Evolutionary conservation across 92 coral and sea anemone genomes (phyloP).

Genomic region (Epizoanthus ramosus): DNA sequence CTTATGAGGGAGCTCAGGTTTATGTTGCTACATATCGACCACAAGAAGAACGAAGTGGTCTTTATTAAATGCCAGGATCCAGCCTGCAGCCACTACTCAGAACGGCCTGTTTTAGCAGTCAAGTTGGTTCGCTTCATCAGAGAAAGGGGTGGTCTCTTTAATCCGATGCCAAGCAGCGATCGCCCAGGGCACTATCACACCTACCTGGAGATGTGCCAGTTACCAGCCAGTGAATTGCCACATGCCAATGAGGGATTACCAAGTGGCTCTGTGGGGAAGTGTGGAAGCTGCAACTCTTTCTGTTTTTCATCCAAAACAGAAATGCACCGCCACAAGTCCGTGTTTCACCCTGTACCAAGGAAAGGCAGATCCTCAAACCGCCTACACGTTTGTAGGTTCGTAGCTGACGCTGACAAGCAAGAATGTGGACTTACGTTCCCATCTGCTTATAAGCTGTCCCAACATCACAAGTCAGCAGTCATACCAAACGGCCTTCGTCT

Average conservation of each 20-base stretch:
- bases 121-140: conserved; percentile 31
- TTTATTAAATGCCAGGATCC: conserved; percentile 54
- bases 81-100: conserved; percentile 53
- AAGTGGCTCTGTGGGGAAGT: too few relatives aligned
- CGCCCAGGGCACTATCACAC: conserved; percentile 53
- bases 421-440: conserved; percentile 19
- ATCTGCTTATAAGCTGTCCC: conserved; percentile 7
- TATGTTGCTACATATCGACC: conserved; percentile 36
- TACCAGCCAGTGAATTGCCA: conserved; percentile 32
- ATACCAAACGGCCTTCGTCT: conserved; percentile 20
- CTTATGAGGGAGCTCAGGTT: conserved; percentile 39
- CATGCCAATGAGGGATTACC: conserved; percentile 19
- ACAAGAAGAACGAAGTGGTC: conserved; percentile 53
- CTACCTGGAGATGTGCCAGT: conserved; percentile 53
- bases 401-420: conserved; percentile 14
- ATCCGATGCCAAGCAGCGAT: conserved; percentile 37
- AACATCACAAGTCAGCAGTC: conserved; percentile 5
- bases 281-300: too few relatives aligned
- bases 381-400: neutral
- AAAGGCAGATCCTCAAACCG: conserved; percentile 25
- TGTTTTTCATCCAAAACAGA: too few relatives aligned
- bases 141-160: conserved; percentile 32
- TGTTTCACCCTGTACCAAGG: conserved; percentile 20
- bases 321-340: too few relatives aligned
- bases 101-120: conserved; percentile 48